Base-by-base conservation (phyloP, 2,888 invertebrate genomes). In the Eupelmus urozonus region DNA sequence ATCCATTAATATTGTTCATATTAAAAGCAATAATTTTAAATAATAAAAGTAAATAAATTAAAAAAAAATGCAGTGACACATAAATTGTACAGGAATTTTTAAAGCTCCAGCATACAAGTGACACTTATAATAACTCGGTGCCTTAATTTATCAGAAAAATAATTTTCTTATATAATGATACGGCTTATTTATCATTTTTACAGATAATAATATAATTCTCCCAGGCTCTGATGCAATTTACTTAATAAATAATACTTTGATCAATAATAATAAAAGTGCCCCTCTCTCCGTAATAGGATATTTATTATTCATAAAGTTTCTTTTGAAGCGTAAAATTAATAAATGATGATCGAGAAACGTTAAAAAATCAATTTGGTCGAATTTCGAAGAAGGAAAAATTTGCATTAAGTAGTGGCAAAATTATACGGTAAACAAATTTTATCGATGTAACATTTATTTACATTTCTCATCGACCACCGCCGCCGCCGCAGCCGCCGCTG, bases 241-340 rank as follows among this genome's bases (percentile, higher is more conserved):
- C 45, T 75, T 25, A 71, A 67, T 75, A 60, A 75, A 75, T 75
- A 75, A 74, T 59, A 42, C 59, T 53, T 34, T 16, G 34, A 51
- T 34, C 74, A 75, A 67, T 74, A 66, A 69, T 57, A 69, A 75
- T 60, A 67, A 75, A 67, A 34, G n/a, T n/a, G n/a, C n/a, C n/a
- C n/a, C n/a, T 23, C 9, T n/a, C 25, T 2, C 49, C 34, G 18
- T 60, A 60, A 67, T 67, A 75, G 59, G 51, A 67, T 60, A 75
- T 71, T 71, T 71, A 71, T 75, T 75, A 75, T 75, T 66, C 75
- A 60, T 75, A 67, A 75, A 75, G 40, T 18, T 75, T 18, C 51
- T 11, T 57, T 27, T 51, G 53, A 75, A 67, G 67, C 67, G 67
- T 71, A 60, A 67, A 75, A 75, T 66, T 75, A 75, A 75, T 75